phyloP scores from a whole-genome alignment of 2,888 invertebrate genomes.

The Autographa pulchrina region DNA sequence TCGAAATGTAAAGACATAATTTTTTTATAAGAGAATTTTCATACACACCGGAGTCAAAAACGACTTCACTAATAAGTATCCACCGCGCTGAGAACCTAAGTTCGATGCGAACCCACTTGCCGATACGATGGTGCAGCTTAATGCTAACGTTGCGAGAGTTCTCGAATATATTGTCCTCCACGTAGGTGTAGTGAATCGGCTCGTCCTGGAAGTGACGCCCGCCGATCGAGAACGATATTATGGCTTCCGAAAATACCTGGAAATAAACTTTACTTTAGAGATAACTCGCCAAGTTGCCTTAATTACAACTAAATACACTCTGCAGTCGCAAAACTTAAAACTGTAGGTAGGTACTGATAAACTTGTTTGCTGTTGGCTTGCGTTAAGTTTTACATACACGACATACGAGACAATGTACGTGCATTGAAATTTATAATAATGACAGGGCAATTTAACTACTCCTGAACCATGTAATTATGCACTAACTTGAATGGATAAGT shows the following conservation, averaged over 20 bases:
- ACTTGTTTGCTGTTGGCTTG: neutral
- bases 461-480: neutral
- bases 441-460: neutral
- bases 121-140: constrained; percentile 94
- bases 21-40: neutral
- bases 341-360: too few relatives aligned
- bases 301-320: neutral
- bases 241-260: constrained; percentile 95
- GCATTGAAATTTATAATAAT: neutral
- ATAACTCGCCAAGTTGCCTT: neutral
- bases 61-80: constrained; percentile 97
- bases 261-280: constrained; percentile 9
- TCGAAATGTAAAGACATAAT: neutral
- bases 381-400: neutral
- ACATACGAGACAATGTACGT: neutral
- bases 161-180: constrained; percentile 94
- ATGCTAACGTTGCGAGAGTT: constrained; percentile 94
- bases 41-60: constrained; percentile 93
- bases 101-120: constrained; percentile 93
- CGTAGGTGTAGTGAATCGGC: constrained; percentile 92
- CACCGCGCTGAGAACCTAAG: constrained; percentile 95
- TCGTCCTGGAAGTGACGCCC: constrained; percentile 94
- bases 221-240: constrained; percentile 94
- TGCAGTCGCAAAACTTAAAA: neutral
- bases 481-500: neutral